These are phyloP conservation scores for Pteria penguin DNA, from an alignment of 2,888 invertebrate species.

Conservation along the genomic window DNA sequence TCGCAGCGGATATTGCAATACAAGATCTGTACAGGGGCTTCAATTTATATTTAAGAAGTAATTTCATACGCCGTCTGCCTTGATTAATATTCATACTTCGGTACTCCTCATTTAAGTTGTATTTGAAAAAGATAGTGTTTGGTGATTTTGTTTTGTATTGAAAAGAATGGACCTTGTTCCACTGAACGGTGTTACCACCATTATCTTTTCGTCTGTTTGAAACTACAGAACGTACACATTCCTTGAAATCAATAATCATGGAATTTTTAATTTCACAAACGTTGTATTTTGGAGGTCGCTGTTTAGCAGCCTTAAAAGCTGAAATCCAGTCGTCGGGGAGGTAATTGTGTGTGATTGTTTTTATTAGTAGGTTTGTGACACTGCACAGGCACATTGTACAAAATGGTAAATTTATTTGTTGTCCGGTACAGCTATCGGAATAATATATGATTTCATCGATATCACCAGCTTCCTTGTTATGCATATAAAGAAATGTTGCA, in stretches of 20 bases:
- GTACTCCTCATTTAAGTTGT: not conserved
- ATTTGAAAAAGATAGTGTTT: slow-evolving; percentile 21
- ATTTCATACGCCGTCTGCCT: not conserved
- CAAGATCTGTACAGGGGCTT: not conserved
- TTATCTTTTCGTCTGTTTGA: not conserved
- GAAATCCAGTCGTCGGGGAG: not conserved
- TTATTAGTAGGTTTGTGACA: slow-evolving; percentile 27
- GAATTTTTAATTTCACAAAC: not conserved
- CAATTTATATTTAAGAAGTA: not conserved
- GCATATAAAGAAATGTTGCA: not conserved
- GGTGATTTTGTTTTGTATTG: slow-evolving; percentile 15
- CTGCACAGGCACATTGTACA: slow-evolving; percentile 28
- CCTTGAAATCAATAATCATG: not conserved
- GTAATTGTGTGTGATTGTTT: slow-evolving; percentile 24
- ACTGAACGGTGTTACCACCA: not conserved
- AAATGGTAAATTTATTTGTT: slow-evolving; percentile 32
- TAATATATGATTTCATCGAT: slow-evolving; percentile 15
- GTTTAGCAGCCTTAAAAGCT: not conserved
- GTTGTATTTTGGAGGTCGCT: not conserved
- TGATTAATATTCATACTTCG: not conserved
- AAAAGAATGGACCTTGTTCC: slow-evolving; percentile 21
- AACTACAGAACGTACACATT: not conserved
- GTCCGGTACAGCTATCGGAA: slow-evolving; percentile 35
- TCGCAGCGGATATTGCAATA: not conserved
- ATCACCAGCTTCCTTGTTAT: not conserved